A percentile compares a stretch with the other conserved stretches of the same genome.
These are phyloP conservation scores for Orius laevigatus DNA, from an alignment of 1,140 invertebrate genomes.

Conservation along the genomic window DNA sequence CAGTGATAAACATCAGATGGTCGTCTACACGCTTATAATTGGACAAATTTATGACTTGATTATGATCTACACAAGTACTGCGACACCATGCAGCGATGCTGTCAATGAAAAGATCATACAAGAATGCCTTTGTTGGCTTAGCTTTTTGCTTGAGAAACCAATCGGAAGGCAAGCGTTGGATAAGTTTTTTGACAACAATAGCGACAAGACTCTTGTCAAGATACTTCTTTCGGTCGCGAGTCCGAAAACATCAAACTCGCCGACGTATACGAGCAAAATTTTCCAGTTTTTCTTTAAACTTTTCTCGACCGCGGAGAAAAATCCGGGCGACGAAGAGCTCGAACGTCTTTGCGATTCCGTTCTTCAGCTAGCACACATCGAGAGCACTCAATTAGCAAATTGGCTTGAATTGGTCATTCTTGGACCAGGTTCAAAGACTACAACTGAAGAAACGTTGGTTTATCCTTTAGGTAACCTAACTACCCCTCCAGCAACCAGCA, in stretches of 20 bases:
- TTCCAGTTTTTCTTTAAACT: slow-evolving; percentile 66
- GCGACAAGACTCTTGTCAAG: slow-evolving; percentile 40
- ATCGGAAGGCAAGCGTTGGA: slow-evolving; percentile 64
- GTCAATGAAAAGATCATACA: slow-evolving; percentile 51
- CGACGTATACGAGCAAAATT: slow-evolving; percentile 55
- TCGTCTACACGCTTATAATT: slow-evolving; percentile 45
- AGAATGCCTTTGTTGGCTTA: slow-evolving; percentile 63
- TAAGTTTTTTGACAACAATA: slow-evolving; percentile 44
- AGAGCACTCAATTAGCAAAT: slow-evolving; percentile 42
- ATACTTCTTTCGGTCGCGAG: slow-evolving; percentile 56
- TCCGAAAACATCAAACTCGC: slow-evolving; percentile 39
- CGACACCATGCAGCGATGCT: slow-evolving; percentile 25
- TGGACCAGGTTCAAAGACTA: slow-evolving; percentile 31
- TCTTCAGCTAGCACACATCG: slow-evolving; percentile 44
- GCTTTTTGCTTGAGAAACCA: slow-evolving; percentile 61
- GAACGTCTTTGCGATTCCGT: slow-evolving; percentile 52
- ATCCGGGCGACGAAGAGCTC: slow-evolving; percentile 37
- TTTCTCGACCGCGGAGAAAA: slow-evolving; percentile 45
- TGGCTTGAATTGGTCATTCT: slow-evolving; percentile 54
- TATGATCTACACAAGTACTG: slow-evolving; percentile 34
- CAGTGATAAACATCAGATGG: slow-evolving; percentile 39
- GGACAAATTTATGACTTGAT: slow-evolving; percentile 51
- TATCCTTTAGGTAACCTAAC: slow-evolving; percentile 4
- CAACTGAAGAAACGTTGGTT: slow-evolving; percentile 1
- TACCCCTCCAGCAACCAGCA: slow-evolving; percentile 5